Evolutionary conservation across 2,888 invertebrate species (phyloP), one percentile per base, ranked within the genome.

Genomic region (Morinoia aosen): DNA sequence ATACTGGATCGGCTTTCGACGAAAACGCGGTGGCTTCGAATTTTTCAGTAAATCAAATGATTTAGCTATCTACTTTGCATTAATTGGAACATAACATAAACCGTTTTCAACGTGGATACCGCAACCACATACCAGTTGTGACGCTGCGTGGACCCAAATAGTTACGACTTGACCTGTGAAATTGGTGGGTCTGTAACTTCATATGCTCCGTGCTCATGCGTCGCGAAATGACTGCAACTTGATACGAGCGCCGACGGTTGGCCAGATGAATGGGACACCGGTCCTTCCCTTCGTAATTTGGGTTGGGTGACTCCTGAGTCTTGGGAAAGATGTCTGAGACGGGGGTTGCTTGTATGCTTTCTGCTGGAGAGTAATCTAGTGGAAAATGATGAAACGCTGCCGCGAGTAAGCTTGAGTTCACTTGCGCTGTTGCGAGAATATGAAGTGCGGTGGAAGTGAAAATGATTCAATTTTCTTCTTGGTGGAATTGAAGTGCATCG

Each of bases 201-300:
- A 48, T 90, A 40, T 14, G 14, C 39, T 19, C 48, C 40, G 10
- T 90, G 90, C 40, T 40, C 90, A 40, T 40, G 90, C 90, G 90
- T 90, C 90, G 90, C 90, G 90, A 90, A 90, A 90, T 90, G 39
- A 90, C 90, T 90, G 90, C 90, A 39, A 90, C 90, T 39, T 40
- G 90, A 90, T 90, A 90, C 90, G 12, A 90, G 40, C 48, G 90
- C 40, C 48, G 90, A 90, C 90, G 48, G 90, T 14, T 48, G 40
- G 48, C 90, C 40, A 90, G 90, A 90, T 90, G 90, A 90, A 90
- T 90, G 90, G 90, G 40, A 90, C 40, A 48, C 76, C 76, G 76
- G 16, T 7, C 76, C 76, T 76, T 76, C 76, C 76, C 25, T 76
- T 8, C 25, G 25, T 16, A 76, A 25, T 76, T 76, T 16, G 76